phyloP scores from a whole-genome alignment of 2,113 vertebrate species.

The Carassius gibelio region DNA sequence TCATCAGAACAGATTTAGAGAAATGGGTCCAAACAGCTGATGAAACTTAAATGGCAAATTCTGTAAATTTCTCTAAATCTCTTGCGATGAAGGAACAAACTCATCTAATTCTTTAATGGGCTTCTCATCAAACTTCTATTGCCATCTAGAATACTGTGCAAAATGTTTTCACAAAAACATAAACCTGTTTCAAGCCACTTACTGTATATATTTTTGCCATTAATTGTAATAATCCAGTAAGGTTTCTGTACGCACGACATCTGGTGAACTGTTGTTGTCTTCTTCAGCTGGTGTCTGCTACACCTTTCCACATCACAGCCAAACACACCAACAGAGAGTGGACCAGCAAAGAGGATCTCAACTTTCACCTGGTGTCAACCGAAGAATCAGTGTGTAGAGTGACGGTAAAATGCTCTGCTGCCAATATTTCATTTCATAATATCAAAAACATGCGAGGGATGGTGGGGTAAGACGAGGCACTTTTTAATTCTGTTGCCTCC shows the following conservation, averaged over 20 bases:
- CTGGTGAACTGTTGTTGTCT: background rate
- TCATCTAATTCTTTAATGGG: too few species aligned
- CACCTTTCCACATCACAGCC: slow-evolving; percentile 28
- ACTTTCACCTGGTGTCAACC: background rate
- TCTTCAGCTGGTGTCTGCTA: slow-evolving; percentile 35
- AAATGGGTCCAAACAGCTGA: background rate
- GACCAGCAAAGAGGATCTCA: slow-evolving; percentile 34
- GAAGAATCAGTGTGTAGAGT: slow-evolving; percentile 34
- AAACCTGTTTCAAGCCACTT: background rate
- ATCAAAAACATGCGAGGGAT: background rate
- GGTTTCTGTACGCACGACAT: background rate
- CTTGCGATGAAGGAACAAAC: too few species aligned
- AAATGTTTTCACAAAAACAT: background rate
- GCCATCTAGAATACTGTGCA: background rate
- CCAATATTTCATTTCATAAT: background rate
- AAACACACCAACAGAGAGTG: slow-evolving; percentile 34
- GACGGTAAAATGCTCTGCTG: slow-evolving; percentile 27
- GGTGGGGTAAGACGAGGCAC: background rate
- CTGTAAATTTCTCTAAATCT: too few species aligned
- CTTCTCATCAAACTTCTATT: background rate
- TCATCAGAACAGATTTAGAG: background rate
- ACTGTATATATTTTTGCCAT: too few species aligned
- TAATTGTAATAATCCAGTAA: background rate
- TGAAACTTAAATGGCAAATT: background rate
- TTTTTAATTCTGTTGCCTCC: too few species aligned